Evolutionary conservation across 1,140 invertebrate species (phyloP), one percentile per base, ranked within the genome.

Genomic region (Heliothis virescens): DNA sequence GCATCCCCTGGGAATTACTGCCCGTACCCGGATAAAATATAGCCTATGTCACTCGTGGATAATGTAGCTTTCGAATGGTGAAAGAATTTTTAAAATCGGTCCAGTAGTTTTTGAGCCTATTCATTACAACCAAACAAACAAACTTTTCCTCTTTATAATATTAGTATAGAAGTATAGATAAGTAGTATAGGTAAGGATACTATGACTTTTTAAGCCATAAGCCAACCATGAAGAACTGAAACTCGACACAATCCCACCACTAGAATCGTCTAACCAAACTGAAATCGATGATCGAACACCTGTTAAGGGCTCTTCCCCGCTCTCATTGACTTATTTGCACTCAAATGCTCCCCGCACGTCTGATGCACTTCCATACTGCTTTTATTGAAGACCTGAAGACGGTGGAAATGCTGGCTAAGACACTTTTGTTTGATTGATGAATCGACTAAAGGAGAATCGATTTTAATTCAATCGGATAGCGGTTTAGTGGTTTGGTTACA

Each of bases 271-370:
- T 53, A 29, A 59, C 74, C 71, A 69, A 75, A 76, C 82, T 72
- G 83, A 82, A 84, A 87, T 86, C 84, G 88, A 86, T 84, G 83
- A 87, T 82, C 80, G 82, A 89, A 90, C 88, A 90, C 86, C 87
- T 89, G 88, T 89, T 87, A 87, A 87, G 85, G 81, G 84, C 82
- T 72, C 84, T 85, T 81, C 47, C 50, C 29, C 41, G 48, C 80
- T 86, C 77, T 60, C 76, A 82, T 85, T 84, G 83, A 87, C 77
- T 85, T 88, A 86, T 89, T 88, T 87, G 80, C 82, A 75, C 80
- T 82, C 79, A 50, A 78, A 53, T 21, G 47, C n/a, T 52, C 13
- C 15, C 60, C 59, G 73, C 74, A 65, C 74, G 60, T 53, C 74
- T 13, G 60, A 21, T 53, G 74, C 74, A 76, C 73, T 71, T 71